phyloP scores from a whole-genome alignment of 1,140 invertebrate species.

The Brachionus manjavacas region DNA sequence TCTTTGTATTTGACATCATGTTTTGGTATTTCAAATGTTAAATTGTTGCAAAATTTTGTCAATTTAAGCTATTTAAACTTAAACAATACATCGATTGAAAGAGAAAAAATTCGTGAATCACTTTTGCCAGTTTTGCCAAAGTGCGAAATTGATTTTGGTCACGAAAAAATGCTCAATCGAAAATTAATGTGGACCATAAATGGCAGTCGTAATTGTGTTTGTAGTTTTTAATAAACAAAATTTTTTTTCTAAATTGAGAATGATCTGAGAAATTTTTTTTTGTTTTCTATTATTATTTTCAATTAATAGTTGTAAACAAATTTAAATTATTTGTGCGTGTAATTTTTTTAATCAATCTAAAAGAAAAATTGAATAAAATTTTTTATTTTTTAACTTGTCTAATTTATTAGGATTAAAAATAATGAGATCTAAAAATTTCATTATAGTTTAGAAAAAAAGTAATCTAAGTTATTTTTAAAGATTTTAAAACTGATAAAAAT shows the following conservation, averaged over 20 bases:
- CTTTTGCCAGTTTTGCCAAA: conserved; percentile 21
- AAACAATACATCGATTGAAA: conserved; percentile 40
- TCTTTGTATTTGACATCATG: conserved; percentile 33
- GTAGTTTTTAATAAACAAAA: conserved; percentile 7
- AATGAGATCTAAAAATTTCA: conserved; percentile 26
- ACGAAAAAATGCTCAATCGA: conserved; percentile 38
- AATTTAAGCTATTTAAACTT: conserved; percentile 33
- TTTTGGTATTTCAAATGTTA: conserved; percentile 37
- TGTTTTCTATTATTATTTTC: not conserved
- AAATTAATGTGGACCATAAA: conserved; percentile 40
- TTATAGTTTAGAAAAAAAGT: not conserved
- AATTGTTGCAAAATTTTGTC: conserved; percentile 24
- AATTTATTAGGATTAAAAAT: too few species aligned
- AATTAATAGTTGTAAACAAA: not conserved
- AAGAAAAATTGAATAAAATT: not conserved
- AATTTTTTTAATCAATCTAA: not conserved
- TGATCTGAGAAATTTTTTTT: not conserved
- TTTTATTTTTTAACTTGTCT: not conserved
- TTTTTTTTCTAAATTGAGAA: not conserved
- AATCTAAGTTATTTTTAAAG: not conserved
- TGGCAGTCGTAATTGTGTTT: conserved; percentile 36
- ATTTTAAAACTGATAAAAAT: not conserved
- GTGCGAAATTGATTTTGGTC: conserved; percentile 38
- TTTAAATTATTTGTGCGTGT: not conserved
- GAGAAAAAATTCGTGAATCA: not conserved